Percentiles rank a stretch among this genome's conserved stretches.
Conservation (phyloP, 2,888 invertebrate species). For the Patella ulyssiponensis region DNA sequence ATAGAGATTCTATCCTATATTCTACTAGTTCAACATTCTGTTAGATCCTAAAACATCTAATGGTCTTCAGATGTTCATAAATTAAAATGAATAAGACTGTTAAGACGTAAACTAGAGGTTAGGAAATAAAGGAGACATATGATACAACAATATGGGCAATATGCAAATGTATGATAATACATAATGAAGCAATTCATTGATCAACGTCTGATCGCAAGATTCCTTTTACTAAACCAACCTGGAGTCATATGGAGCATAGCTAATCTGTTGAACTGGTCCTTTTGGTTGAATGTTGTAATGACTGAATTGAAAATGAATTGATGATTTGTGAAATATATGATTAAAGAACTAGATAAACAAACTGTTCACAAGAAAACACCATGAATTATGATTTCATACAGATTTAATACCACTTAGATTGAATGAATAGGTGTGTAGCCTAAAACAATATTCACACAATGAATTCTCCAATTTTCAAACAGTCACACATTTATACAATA, state of each 20-base stretch:
- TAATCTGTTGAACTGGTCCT: slow-evolving; percentile 54
- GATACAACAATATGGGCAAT: not conserved
- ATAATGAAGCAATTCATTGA: not conserved
- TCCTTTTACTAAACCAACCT: not conserved
- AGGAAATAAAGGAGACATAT: not conserved
- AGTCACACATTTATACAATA: no score
- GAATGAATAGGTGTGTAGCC: no score
- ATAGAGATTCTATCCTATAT: no score
- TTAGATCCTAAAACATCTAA: no score
- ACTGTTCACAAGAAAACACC: not conserved
- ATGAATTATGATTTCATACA: no score
- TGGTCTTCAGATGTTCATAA: no score
- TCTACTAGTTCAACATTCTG: no score
- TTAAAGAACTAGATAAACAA: not conserved
- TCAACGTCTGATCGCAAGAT: not conserved
- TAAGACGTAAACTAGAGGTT: no score
- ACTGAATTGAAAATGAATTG: slow-evolving; percentile 30
- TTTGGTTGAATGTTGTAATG: slow-evolving; percentile 51
- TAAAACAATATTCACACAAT: no score
- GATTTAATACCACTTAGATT: no score
- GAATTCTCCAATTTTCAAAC: no score
- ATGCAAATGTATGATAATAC: not conserved
- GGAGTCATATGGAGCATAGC: slow-evolving; percentile 47
- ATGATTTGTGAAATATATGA: not conserved
- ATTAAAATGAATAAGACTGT: no score